Evolutionary conservation across 2,888 invertebrate species (phyloP), one percentile per base, ranked within the genome.

Genomic region (Ornithoptera alexandrae): DNA sequence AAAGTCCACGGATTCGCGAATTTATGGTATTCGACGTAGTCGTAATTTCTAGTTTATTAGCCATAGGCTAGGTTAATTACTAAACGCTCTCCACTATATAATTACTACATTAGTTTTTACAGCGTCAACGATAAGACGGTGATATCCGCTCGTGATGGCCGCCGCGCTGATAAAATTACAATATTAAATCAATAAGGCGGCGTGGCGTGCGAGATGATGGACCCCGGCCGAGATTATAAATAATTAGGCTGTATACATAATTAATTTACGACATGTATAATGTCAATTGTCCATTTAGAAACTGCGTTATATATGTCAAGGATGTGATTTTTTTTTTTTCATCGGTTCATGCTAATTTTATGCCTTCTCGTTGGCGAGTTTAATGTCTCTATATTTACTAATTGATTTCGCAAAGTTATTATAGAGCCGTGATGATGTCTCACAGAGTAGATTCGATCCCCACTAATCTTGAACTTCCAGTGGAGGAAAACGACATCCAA

Each of bases 101-200:
- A 56, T 60, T 53, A 60, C 53, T 30, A 67, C 70, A 65, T 70
- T 64, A 70, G 30, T 64, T 67, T 70, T 67, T 64, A 70, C 56
- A 42, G 59, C 63, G 30, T 58, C 56, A 65, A 22, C n/a, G 67
- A 70, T 60, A 67, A 67, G 42, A 1, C 24, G 63, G 56, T 20
- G 60, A 57, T 60, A 64, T 70, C 60, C 42, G 67, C 58, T 60
- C 66, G 70, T 63, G 63, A 64, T 63, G 66, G 72, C 71, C 65
- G 39, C 57, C 50, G 65, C 46, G 61, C 65, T 64, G 65, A 74
- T 72, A 70, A 73, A 73, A 77, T 80, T 79, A 78, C 72, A 79
- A 84, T 83, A 81, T 82, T 81, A 75, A 80, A 79, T 75, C 76
- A 80, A 81, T 80, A 81, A 79, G 78, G 77, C 76, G 46, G 64